Evolutionary conservation across 2,113 vertebrate species (phyloP), one percentile per base, ranked within the genome.

Genomic region (Pontoporia blainvillei): DNA sequence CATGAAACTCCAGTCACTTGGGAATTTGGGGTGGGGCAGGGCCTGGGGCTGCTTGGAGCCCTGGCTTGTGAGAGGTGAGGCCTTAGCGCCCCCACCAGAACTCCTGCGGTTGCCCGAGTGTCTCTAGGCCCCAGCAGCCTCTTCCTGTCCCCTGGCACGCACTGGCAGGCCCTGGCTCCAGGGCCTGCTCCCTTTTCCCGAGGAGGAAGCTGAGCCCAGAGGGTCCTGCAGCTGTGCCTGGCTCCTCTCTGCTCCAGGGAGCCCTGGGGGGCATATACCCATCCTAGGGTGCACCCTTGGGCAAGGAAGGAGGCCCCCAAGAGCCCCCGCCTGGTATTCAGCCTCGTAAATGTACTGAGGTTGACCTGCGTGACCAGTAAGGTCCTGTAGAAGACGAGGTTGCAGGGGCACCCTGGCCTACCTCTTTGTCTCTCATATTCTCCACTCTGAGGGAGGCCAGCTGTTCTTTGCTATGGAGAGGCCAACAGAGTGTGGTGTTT

Each of bases 1-100:
- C 99, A 99, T 99, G 99, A 99, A 99, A 99, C 99, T 99, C 99
- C 99, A 99, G 99, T 99, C 99, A 99, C 98, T 99, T 99, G 99
- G 99, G 99, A 99, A 99, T 99, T 98, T 98, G 14, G 54, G 14
- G 27, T 27, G 29, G 79, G 36, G 46, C 2, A 5, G 9, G 29
- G 94, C 11, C 31, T 41, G 73, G 59, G 54, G 13, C 34, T 21
- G 12, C 46, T 13, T n/a, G 98, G 93, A 97, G 9, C 17, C 71
- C 17, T 44, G 61, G 95, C 93, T 61, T 84, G 61, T 81, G 97
- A 23, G 91, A 86, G n/a, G 82, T 31, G 36, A 62, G 83, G 31
- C 36, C 4, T 25, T 29, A 8, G 46, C 69, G 8, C 75, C 10
- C 0, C 31, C 0, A 18, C 89, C 29, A 14, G 0, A 13, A 62